phyloP scores from a whole-genome alignment of 2,888 invertebrate genomes.

The Drosophila affinis region DNA sequence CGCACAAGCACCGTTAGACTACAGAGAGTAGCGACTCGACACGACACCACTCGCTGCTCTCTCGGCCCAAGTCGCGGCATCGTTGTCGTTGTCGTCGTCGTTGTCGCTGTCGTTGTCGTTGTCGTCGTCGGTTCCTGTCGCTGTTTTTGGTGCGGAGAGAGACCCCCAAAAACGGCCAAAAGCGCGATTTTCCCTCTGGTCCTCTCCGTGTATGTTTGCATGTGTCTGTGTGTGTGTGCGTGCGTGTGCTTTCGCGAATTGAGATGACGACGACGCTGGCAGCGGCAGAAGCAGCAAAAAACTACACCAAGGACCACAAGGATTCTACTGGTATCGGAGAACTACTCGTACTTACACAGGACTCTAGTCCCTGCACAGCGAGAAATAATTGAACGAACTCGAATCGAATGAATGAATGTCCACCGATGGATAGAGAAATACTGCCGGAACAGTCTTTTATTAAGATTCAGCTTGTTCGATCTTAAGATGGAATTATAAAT shows the following conservation, averaged over 20 bases:
- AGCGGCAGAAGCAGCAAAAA: constrained; percentile 39
- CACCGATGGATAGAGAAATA: too few relatives aligned
- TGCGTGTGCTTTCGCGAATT: constrained; percentile 63
- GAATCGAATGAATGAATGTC: too few relatives aligned
- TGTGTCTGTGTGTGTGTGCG: constrained; percentile 14
- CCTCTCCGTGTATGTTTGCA: neutral
- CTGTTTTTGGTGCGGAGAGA: constrained; percentile 48
- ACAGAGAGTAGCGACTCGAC: constrained; percentile 24
- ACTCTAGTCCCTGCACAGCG: neutral
- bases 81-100: constrained; percentile 37
- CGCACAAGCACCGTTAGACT: constrained; percentile 16
- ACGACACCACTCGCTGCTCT: constrained; percentile 4
- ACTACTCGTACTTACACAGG: constrained; percentile 33
- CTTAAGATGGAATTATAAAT: too few relatives aligned
- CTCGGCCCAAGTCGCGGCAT: constrained; percentile 53
- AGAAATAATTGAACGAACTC: neutral
- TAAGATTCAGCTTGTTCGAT: too few relatives aligned
- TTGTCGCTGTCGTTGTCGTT: constrained; percentile 41
- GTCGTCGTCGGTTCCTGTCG: constrained; percentile 41
- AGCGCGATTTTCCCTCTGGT: constrained; percentile 27
- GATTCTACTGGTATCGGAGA: constrained; percentile 41
- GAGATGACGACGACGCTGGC: constrained; percentile 70
- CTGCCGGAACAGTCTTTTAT: neutral
- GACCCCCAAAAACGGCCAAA: constrained; percentile 27
- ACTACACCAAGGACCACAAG: constrained; percentile 41